Evolutionary conservation across 1,140 invertebrate species (phyloP), one percentile per base, ranked within the genome.

Genomic region (Pseudomyrmex flavicornis): DNA sequence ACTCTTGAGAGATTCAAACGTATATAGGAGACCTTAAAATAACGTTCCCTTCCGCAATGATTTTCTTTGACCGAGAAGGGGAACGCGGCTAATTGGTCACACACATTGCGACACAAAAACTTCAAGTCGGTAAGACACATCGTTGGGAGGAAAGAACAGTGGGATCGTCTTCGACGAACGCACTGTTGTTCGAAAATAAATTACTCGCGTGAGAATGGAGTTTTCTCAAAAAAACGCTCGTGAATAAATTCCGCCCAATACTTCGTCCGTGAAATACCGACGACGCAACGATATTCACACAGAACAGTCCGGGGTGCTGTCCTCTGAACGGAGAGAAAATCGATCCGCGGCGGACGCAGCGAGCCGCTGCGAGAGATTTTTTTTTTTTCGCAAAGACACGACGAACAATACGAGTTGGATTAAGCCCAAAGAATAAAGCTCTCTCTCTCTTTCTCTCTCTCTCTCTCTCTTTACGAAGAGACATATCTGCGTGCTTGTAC

Each of bases 361-460:
- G 70, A 76, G 20, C 69, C 35, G 35, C 4, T 54, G 70, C 17
- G 44, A 84, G 80, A 62, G 82, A 22, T 74, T 85, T 82, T 58
- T 85, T 52, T 50, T 35, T 58, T 85, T 46, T 52, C 50, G 46
- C 54, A 65, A 65, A 46, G 65, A 50, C 59, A 20, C 52, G 56
- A 17, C 76, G 65, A 77, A 80, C 50, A 70, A 85, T 85, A 59
- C 54, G 52, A 62, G 83, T 80, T 82, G 74, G 76, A 84, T 84
- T 79, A 84, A 79, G 48, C 56, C n/a, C 74, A 62, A 84, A 83
- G 82, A 70, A 70, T 63, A 5, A 69, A 83, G 80, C 63, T 48
- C 76, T 44, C 52, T 58, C 52, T 54, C n/a, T 69, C 46, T 75
- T 7, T 63, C 62, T 75, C 58, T 58, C 63, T 52, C 44, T 48